phyloP scores from a whole-genome alignment of 1,140 invertebrate species.

The Eufriesea mexicana region DNA sequence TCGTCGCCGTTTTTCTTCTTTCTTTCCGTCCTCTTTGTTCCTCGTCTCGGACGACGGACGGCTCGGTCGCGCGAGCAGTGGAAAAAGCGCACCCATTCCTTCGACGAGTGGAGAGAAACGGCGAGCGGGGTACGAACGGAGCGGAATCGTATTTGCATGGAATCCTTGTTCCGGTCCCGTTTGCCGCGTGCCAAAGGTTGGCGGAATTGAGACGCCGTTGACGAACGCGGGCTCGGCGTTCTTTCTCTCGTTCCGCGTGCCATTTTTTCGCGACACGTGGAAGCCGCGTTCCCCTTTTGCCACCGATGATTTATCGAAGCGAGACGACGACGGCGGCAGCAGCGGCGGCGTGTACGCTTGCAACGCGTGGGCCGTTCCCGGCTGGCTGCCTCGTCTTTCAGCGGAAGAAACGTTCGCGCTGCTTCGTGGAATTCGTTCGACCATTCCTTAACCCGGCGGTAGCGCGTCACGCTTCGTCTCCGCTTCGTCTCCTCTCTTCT shows the following conservation, averaged over 20 bases:
- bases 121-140: slow-evolving; percentile 25
- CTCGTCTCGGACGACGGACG: neutral
- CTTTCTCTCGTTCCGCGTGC: neutral
- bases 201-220: slow-evolving; percentile 74
- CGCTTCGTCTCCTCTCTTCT: no score
- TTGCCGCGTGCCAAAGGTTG: slow-evolving; percentile 43
- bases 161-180: slow-evolving; percentile 44
- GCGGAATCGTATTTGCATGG: slow-evolving; percentile 67
- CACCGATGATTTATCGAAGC: slow-evolving; percentile 6
- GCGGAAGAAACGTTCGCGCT: neutral
- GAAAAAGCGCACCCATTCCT: slow-evolving; percentile 27
- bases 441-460: neutral
- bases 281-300: neutral
- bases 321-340: no score
- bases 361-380: no score
- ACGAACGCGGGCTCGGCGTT: slow-evolving; percentile 52
- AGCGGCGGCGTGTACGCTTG: no score
- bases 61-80: neutral
- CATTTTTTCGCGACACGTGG: neutral
- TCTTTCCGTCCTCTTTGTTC: neutral
- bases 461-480: neutral
- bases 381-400: neutral
- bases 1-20: neutral
- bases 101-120: neutral
- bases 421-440: neutral